Evolutionary conservation across 2,888 invertebrate genomes (phyloP), one percentile per base, ranked within the genome.

Genomic region (Syritta pipiens): DNA sequence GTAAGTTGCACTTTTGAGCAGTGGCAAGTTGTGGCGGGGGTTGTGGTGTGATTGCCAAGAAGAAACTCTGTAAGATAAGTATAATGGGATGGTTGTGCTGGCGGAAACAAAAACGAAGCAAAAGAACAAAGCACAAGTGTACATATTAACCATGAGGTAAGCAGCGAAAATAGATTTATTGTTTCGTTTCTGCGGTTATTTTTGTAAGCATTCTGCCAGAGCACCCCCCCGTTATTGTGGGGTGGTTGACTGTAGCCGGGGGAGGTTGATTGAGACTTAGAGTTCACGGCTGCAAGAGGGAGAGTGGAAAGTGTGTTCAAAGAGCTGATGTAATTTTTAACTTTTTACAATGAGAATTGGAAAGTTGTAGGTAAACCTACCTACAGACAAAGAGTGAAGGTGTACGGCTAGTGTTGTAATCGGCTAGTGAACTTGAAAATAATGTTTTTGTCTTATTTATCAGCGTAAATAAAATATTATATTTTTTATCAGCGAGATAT

Each of bases 81-180:
- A 32, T 19, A 20, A 40, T n/a, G 19, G 30, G 35, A 19, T 14
- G 26, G 28, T 22, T 46, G 30, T 30, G 42, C 1, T 35, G 62
- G 44, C 32, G 37, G 30, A 24, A 7, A 9, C 7, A 19, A 10
- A 30, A 24, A 32, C 22, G 10, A 30, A 51, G 37, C 53, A n/a
- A n/a, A n/a, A n/a, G n/a, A n/a, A n/a, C n/a, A n/a, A n/a, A 44
- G 22, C 57, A 63, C 59, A 60, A 49, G 42, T 49, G 48, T 14
- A 22, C 30, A 49, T 35, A 44, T n/a, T n/a, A n/a, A n/a, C n/a
- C 46, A 79, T 79, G 79, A 79, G 74, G 79, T 79, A 79, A 79
- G 57, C 74, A 60, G 37, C 60, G 19, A 46, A 74, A 79, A 74
- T 79, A 79, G 60, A 48, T 32, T 40, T 32, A 28, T 57, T 55